Percentiles rank a stretch among this genome's conserved stretches.
phyloP scores from a whole-genome alignment of 2,797 vertebrate species.

The Mastacembelus armatus region DNA sequence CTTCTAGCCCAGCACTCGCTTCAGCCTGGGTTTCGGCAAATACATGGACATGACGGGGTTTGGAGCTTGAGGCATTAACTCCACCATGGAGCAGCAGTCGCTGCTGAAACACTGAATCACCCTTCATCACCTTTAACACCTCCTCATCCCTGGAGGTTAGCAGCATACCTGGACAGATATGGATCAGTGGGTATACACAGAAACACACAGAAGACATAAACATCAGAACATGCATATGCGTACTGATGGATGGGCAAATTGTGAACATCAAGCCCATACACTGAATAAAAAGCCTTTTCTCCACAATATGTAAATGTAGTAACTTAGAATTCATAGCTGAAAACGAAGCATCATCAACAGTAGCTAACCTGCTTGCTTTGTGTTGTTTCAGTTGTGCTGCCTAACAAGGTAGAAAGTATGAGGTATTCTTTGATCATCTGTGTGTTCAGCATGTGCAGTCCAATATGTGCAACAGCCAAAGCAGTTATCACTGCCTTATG shows the following conservation, averaged over 20 bases:
- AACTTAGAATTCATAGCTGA: conserved; percentile 10
- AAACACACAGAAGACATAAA: conserved; percentile 37
- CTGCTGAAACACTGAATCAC: conserved; percentile 76
- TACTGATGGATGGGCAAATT: conserved; percentile 46
- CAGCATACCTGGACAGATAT: conserved; percentile 78
- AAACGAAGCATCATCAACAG: conserved; percentile 7
- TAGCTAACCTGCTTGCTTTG: conserved; percentile 37
- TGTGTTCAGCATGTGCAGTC: conserved; percentile 75
- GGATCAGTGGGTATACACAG: conserved; percentile 67
- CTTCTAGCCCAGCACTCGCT: conserved; percentile 52
- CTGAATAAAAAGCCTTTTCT: conserved; percentile 7
- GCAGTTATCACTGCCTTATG: conserved; percentile 61
- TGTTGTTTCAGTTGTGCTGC: conserved; percentile 24
- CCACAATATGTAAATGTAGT: not conserved
- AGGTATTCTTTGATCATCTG: conserved; percentile 50
- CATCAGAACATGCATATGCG: conserved; percentile 24
- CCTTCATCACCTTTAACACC: conserved; percentile 81
- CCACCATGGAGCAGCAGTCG: conserved; percentile 74
- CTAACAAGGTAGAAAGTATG: conserved; percentile 44
- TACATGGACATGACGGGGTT: conserved; percentile 67
- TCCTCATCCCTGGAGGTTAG: conserved; percentile 77
- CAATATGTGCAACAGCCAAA: conserved; percentile 60
- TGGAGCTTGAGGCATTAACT: conserved; percentile 69
- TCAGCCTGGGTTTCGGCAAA: conserved; percentile 66
- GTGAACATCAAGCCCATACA: not conserved